Evolutionary conservation across 2,888 invertebrate genomes (phyloP), one percentile per base, ranked within the genome.

Genomic region (Sesia apiformis): DNA sequence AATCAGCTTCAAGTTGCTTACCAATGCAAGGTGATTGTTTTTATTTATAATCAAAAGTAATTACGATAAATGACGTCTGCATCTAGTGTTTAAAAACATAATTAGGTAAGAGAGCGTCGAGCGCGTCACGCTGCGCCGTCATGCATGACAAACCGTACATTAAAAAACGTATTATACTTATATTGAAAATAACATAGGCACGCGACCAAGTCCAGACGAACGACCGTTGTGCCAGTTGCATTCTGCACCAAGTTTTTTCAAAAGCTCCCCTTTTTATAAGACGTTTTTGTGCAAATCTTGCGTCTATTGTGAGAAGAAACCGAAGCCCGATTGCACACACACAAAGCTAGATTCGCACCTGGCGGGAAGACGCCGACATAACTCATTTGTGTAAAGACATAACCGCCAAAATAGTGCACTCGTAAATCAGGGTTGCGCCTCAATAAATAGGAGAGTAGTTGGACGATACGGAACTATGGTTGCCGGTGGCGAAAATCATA

Each of bases 271-370:
- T 74, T 76, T 76, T 76, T 74, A 74, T 71, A 68, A 73, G 72
- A 75, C 67, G 82, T 86, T 88, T 86, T 87, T 88, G 84, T 83
- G 86, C 84, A 81, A 86, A 86, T 84, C 85, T 85, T 79, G 79
- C 79, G 79, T 74, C 76, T 68, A 84, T 86, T 87, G 86, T 85
- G 69, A 69, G 77, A 78, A 78, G 80, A 79, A 81, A 79, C 76
- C 77, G 76, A 70, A 68, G 67, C 70, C 61, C 58, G 60, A 62
- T 70, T 52, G 60, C 54, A 80, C 23, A 23, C 23, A 23, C 23
- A 2, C 78, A 78, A 81, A 75, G 76, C 73, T 71, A 70, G 69
- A 67, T 65, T 68, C 76, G 74, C 88, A 88, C 88, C 88, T 87
- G 88, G 87, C 81, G 71, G 72, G 69, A 75, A 80, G 80, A 76